Evolutionary conservation across 2,888 invertebrate genomes (phyloP), one percentile per base, ranked within the genome.

Genomic region (Patella depressa): DNA sequence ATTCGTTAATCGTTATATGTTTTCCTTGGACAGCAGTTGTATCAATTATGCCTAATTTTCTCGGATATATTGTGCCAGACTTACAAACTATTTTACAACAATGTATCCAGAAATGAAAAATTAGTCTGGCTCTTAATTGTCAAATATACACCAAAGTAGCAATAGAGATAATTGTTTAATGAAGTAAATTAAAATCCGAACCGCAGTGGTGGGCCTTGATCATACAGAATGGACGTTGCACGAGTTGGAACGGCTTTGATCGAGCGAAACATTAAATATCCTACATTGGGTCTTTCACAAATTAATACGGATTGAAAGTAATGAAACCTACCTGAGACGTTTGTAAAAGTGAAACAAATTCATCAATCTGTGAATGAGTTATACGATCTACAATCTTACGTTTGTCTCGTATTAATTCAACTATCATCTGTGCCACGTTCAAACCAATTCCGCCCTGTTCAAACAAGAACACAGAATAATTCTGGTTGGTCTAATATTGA

Each of bases 371-470:
- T 17, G 86, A 84, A 74, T 88, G 88, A 24, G 90, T 90, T 70
- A 91, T 91, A 59, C 91, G 82, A 83, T 91, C 91, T 12, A 91
- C 91, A 69, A 91, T 91, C 81, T 91, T 90, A 71, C 91, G 79
- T 78, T 91, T 91, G 83, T 91, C 91, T 73, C 90, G 72, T 59
- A 91, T 90, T 73, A 91, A 82, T 76, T 91, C 91, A 24, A 91
- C 90, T 53, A 91, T 89, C 90, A 91, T 92, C 82, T 91, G 89
- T 1, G 90, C 90, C 19, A 91, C 90, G 76, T 91, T 90, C 74
- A 91, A 81, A n/a, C 91, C 91, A 15, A 91, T 91, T 34, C 91
- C 91, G 17, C 91, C 91, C 91, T 91, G 85, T 9, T 81, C 78
- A 77, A 19, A 15, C 14, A 72, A 14, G 53, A 5, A 57, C 0